Conservation (phyloP, 2,888 invertebrate genomes). For the Habrosyne pyritoides region DNA sequence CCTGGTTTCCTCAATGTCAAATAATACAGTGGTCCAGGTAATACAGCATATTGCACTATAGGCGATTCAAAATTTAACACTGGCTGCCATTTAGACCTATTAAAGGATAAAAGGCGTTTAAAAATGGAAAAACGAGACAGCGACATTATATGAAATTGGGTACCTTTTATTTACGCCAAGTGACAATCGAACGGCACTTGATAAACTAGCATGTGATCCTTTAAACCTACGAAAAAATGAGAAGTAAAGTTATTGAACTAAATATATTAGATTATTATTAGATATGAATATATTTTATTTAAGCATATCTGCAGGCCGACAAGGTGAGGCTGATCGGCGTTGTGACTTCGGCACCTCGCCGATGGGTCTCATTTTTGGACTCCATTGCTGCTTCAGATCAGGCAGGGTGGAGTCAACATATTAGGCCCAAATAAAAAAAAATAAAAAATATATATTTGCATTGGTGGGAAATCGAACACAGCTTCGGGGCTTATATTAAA, state of each 20-base stretch:
- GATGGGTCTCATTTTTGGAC: too few relatives aligned
- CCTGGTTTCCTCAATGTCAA: constrained; percentile 84
- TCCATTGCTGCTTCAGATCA: too few relatives aligned
- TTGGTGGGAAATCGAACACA: too few relatives aligned
- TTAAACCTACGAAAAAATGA: constrained; percentile 24
- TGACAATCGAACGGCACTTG: constrained; percentile 28
- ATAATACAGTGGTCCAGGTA: constrained; percentile 86
- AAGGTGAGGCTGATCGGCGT: too few relatives aligned
- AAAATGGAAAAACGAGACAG: not conserved
- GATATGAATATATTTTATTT: too few relatives aligned
- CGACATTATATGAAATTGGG: not conserved
- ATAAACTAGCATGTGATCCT: constrained; percentile 35
- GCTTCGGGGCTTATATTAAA: too few relatives aligned
- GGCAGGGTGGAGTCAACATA: too few relatives aligned
- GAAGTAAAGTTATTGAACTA: not conserved
- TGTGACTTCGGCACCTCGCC: too few relatives aligned
- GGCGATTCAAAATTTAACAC: constrained; percentile 66
- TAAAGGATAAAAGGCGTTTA: not conserved
- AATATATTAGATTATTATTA: too few relatives aligned
- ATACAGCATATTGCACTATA: constrained; percentile 48
- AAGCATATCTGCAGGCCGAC: too few relatives aligned
- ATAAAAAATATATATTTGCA: too few relatives aligned
- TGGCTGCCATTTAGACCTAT: constrained; percentile 62
- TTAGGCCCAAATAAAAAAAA: too few relatives aligned
- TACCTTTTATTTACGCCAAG: constrained; percentile 35